phyloP scores from a whole-genome alignment of 2,113 vertebrate species.

The Rattus norvegicus region GRCr8 NC_086022.1:140846501-140847000 shows the following conservation, averaged over 20 bases:
- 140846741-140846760: not conserved
- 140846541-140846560: not conserved
- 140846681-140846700: too few relatives aligned
- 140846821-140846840: not conserved
- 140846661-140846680: not conserved
- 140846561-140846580: not conserved
- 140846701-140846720: not conserved
- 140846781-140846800: not conserved
- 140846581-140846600: not conserved
- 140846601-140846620: not conserved
- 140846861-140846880: not conserved
- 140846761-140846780: not conserved
- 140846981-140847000: conserved; percentile 53
- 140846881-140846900: not conserved
- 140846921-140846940: conserved; percentile 60
- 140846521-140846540: not conserved
- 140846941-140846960: conserved; percentile 49
- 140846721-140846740: not conserved
- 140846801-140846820: conserved; percentile 33
- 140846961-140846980: conserved; percentile 59
- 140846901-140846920: conserved; percentile 44
- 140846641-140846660: too few relatives aligned
- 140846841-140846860: conserved; percentile 17
- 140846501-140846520: not conserved
- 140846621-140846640: not conserved